Percentiles rank a stretch among this genome's conserved stretches.
phyloP scores from a whole-genome alignment of 2,113 vertebrate genomes.

The Anseranas semipalmata region DNA sequence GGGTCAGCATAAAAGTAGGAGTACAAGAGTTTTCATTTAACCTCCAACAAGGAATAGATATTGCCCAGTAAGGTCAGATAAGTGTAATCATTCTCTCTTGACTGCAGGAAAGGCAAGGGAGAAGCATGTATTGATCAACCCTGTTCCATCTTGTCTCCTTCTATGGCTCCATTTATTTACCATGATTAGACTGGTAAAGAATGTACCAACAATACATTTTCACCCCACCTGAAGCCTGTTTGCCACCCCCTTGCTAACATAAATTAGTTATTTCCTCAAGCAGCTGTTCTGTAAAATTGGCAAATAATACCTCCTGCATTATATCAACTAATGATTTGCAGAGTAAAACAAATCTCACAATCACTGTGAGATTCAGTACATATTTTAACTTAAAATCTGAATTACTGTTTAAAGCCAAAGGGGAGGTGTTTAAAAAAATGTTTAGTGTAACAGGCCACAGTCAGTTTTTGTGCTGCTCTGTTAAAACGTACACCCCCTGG shows the following conservation, averaged over 20 bases:
- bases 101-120: background rate
- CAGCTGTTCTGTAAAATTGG: background rate
- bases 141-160: background rate
- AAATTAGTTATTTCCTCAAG: background rate
- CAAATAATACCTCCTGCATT: background rate
- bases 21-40: slow-evolving; percentile 44
- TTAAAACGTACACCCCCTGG: background rate
- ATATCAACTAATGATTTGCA: background rate
- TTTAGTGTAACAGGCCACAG: background rate
- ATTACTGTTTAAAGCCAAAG: background rate
- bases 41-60: slow-evolving; percentile 26
- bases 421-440: background rate
- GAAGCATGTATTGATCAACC: slow-evolving; percentile 18
- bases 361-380: background rate
- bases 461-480: background rate
- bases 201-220: background rate
- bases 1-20: slow-evolving; percentile 48
- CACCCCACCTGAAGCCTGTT: background rate
- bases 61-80: background rate
- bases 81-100: background rate
- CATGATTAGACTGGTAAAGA: background rate
- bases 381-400: background rate
- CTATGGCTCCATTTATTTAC: background rate
- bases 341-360: background rate
- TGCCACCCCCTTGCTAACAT: background rate